These are phyloP conservation scores for Eupithecia subfuscata DNA, from an alignment of 2,888 invertebrate species.

Conservation along the genomic window DNA sequence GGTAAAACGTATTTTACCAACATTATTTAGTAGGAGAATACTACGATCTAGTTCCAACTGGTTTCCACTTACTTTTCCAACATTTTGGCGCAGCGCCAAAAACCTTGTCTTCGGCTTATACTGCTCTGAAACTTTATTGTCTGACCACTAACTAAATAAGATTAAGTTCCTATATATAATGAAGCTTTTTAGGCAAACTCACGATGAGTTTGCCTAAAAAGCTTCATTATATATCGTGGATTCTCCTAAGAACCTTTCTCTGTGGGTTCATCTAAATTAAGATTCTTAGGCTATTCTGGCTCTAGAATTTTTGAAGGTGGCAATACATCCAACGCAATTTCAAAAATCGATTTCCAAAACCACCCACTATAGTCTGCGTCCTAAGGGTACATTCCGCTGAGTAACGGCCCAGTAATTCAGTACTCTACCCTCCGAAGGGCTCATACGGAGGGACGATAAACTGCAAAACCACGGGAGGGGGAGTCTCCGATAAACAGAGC, in stretches of 20 bases:
- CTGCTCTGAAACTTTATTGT: conserved; percentile 17
- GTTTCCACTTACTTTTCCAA: conserved; percentile 6
- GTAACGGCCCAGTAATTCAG: conserved; percentile 74
- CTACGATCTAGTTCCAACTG: neutral
- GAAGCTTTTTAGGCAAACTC: too few species aligned
- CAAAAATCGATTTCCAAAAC: conserved; percentile 25
- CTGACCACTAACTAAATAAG: conserved; percentile 20
- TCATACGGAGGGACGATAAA: conserved; percentile 78
- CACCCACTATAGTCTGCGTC: conserved; percentile 37
- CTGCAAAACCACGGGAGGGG: conserved; percentile 81
- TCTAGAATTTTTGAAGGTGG: neutral
- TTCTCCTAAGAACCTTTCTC: too few species aligned
- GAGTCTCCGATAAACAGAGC: conserved; percentile 76
- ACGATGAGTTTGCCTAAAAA: neutral
- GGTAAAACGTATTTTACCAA: neutral
- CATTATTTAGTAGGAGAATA: neutral
- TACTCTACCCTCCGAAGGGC: conserved; percentile 63
- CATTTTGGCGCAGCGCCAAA: conserved; percentile 29
- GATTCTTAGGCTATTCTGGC: neutral
- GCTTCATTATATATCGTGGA: too few species aligned
- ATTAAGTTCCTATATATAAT: neutral
- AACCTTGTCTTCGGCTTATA: conserved; percentile 15
- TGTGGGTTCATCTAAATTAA: neutral
- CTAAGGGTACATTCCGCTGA: conserved; percentile 71
- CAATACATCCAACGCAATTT: neutral